Base-by-base conservation (phyloP, 2,888 invertebrate species). In the Caenorhabditis angaria region DNA sequence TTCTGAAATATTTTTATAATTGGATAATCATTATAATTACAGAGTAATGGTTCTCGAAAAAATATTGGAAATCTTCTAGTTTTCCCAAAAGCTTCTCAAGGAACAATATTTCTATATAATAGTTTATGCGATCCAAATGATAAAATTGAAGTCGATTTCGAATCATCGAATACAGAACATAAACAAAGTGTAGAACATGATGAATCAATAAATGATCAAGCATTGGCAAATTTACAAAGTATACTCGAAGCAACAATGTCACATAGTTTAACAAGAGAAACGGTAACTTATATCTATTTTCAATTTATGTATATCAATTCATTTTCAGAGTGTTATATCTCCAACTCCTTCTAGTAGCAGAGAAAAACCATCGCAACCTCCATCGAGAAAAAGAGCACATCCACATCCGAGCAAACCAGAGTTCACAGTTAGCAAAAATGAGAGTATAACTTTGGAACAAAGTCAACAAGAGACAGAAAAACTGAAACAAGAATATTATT, bases 401-500 rank as follows among this genome's bases (percentile, higher is more conserved):
- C 18, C 18, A 24, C 3, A 54, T 14, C 2, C 54, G 27, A 54
- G 12, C 2, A 54, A 54, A 18, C 18, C 27, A 4, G 27, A 22
- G 22, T 8, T 51, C 22, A 1, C 10, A 24, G 6, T 6, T 6
- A 24, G 10, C 51, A n/a, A 3, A 8, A 51, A 2, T n/a, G 5
- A 3, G 51, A 24, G 3, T 5, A 18, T 12, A 41, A 41, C 6
- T 14, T 12, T 54, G 27, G 12, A 20, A 54, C 24, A 54, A 27
- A 22, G 18, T 27, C 54, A 27, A 27, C 25, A 6, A 4, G 24
- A 25, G 18, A 54, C 54, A 2, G 54, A 54, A 54, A 3, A 10
- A 5, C 5, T 24, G 24, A 54, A 54, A 25, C 54, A 54, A 14
- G 54, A 54, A 54, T 54, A 54, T 54, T 54, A 54, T 27, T 27